Percentiles rank a stretch among this genome's conserved stretches.
phyloP scores from a whole-genome alignment of 2,113 vertebrate species.

The Coptodon bakossiorum region DNA sequence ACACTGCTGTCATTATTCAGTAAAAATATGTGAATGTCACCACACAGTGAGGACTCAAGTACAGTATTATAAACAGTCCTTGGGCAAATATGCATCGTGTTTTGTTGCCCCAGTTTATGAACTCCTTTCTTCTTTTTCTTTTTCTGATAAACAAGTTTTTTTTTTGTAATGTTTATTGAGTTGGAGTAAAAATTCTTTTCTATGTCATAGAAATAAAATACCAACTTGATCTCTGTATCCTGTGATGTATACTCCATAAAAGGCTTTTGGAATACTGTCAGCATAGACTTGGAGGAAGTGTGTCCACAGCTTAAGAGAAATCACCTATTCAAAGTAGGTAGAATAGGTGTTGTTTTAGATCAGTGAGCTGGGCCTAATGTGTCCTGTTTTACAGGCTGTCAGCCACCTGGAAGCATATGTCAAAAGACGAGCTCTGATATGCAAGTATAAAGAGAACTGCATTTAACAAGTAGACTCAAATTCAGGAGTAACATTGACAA shows the following conservation, averaged over 20 bases:
- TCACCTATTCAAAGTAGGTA: not conserved
- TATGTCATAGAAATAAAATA: slow-evolving; percentile 26
- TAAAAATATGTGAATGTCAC: not conserved
- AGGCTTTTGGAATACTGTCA: not conserved
- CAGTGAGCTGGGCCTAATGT: not conserved
- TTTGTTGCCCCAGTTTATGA: not conserved
- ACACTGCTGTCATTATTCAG: not conserved
- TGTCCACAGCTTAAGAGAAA: not conserved
- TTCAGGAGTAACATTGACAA: not conserved
- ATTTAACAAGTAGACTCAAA: not conserved
- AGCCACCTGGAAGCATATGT: not conserved
- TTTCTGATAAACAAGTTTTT: not conserved
- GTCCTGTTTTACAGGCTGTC: not conserved
- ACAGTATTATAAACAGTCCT: not conserved
- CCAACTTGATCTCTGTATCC: not conserved
- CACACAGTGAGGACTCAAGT: not conserved
- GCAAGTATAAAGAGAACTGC: not conserved
- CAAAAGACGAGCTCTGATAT: not conserved
- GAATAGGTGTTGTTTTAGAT: not conserved
- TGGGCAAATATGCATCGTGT: not conserved
- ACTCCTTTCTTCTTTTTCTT: not conserved
- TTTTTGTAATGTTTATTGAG: not conserved
- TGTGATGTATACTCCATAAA: not conserved
- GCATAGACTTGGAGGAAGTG: not conserved
- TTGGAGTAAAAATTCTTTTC: slow-evolving; percentile 1